phyloP scores from a whole-genome alignment of 2,113 vertebrate genomes.

The Mustela nigripes region DNA sequence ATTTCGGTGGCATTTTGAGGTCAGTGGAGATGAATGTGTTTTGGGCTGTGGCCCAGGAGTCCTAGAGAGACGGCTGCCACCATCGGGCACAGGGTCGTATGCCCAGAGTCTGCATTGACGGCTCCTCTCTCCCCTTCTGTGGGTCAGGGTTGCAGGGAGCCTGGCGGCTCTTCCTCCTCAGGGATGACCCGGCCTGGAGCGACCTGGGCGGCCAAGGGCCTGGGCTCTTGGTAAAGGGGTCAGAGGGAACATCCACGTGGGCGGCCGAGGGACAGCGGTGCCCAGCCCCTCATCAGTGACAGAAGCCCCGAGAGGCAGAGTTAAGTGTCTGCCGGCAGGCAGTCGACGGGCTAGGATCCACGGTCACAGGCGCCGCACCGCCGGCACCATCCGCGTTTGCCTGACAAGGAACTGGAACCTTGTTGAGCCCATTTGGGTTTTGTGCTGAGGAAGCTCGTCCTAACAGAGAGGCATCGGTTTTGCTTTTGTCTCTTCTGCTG shows the following conservation, averaged over 20 bases:
- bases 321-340: background rate
- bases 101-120: background rate
- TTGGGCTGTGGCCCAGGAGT: background rate
- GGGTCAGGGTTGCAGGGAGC: background rate
- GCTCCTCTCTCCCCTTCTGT: background rate
- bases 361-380: fast-evolving
- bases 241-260: background rate
- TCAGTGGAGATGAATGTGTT: background rate
- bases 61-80: background rate
- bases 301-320: background rate
- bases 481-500: background rate
- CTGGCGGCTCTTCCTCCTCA: background rate
- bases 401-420: background rate
- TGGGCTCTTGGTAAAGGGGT: background rate
- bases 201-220: background rate
- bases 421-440: background rate
- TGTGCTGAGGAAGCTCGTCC: background rate
- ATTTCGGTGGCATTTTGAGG: background rate
- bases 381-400: background rate
- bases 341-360: background rate
- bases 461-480: no score
- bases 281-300: background rate
- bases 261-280: fast-evolving
- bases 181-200: background rate
- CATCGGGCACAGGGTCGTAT: background rate